These are phyloP conservation scores for Camelus dromedarius DNA, from an alignment of 2,113 vertebrate genomes.

Conservation along the genomic window DNA sequence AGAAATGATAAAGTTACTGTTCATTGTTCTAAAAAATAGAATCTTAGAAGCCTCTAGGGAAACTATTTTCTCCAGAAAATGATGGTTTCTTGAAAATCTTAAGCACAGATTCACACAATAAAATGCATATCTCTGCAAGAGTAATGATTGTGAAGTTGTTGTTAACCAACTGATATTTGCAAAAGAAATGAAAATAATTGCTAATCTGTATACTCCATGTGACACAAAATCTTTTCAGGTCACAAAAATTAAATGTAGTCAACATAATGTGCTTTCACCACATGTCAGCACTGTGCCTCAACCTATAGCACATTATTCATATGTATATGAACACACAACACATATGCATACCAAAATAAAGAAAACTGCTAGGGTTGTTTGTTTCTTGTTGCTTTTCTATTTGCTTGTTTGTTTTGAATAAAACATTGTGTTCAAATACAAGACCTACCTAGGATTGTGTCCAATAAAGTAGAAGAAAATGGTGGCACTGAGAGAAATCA, in stretches of 20 bases:
- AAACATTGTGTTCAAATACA: neutral
- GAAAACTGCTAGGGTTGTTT: neutral
- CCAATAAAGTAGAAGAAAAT: neutral
- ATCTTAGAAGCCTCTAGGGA: neutral
- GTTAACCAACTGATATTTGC: neutral
- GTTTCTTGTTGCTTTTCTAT: neutral
- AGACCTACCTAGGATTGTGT: neutral
- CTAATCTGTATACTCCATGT: neutral
- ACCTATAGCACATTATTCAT: neutral
- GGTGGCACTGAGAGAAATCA: neutral
- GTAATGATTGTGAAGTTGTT: neutral
- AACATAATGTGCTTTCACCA: neutral
- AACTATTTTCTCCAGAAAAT: neutral
- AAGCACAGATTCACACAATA: neutral
- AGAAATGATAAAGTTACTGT: slow-evolving; percentile 17
- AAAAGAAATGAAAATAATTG: slow-evolving; percentile 35
- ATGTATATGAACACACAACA: neutral
- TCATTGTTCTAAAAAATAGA: neutral
- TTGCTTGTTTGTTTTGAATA: neutral
- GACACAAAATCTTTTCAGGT: neutral
- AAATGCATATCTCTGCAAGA: neutral
- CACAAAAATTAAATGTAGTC: neutral
- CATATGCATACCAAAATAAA: neutral
- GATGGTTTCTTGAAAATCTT: slow-evolving; percentile 24
- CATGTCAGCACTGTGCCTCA: neutral